Evolutionary conservation across 2,888 invertebrate genomes (phyloP), one percentile per base, ranked within the genome.

Genomic region (Pandemis heparana): DNA sequence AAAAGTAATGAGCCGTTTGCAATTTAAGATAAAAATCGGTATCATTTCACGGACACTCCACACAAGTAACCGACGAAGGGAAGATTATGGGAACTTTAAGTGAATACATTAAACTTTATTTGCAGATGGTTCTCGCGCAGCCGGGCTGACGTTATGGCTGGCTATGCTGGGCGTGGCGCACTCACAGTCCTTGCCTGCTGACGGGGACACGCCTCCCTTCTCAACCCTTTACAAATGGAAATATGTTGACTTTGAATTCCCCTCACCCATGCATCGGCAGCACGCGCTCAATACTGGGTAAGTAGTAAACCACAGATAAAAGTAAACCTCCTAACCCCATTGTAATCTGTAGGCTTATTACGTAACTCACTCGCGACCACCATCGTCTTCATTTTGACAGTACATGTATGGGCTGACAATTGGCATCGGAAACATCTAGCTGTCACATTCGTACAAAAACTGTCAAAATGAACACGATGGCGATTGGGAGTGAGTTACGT

Each of bases 191-290:
- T 76, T 88, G n/a, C 89, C 90, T 0, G 95, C 95, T 2, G 92
- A 89, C 77, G 81, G 78, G 0, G 92, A 92, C 51, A 95, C 95
- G 0, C 95, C 95, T 0, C 95, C 95, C 0, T 95, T 96, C 78
- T 94, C 83, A 79, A 95, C 96, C 38, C 92, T 96, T 32, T 97
- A 97, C 85, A 96, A 96, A 74, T 98, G 97, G 97, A 96, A 96
- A 76, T 94, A 95, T 48, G 87, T 98, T 6, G 97, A 98, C 84
- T 97, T 96, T 83, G 96, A 96, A 66, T 98, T 96, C 85, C 95
- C 96, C 5, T 95, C 95, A 0, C 89, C 92, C 18, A 89, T 90
- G 14, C 95, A 95, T 61, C 92, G 97, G 32, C 90, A 95, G 41
- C 85, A 89, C 43, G 97, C 97, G 0, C 91, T 97, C 12, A 87